Evolutionary conservation across 2,797 vertebrate genomes (phyloP).

Genomic region (Aplochiton taeniatus): DNA sequence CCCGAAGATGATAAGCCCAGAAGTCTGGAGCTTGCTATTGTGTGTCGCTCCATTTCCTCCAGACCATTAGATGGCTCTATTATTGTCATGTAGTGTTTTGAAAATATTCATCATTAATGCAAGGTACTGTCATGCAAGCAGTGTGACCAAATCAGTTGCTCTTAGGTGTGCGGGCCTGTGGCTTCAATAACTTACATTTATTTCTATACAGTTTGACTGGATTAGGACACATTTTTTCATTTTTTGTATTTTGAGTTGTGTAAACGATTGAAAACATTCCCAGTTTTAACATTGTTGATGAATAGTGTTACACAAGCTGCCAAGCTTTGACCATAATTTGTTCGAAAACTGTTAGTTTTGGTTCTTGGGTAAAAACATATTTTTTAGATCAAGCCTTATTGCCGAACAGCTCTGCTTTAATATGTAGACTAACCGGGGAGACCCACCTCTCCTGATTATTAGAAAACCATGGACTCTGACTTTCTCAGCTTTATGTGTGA

Average conservation of each 20-base stretch:
- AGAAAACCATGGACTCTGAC: constrained; percentile 10
- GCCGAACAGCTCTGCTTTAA: constrained; percentile 10
- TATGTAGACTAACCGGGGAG: background rate
- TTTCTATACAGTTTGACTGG: background rate
- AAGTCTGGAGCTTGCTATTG: background rate
- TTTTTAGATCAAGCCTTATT: constrained; percentile 46
- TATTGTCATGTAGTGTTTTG: constrained; percentile 11
- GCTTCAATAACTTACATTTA: background rate
- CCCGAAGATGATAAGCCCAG: background rate
- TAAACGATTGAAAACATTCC: constrained; percentile 62
- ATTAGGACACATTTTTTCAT: constrained; percentile 22
- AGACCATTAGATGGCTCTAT: constrained; percentile 47
- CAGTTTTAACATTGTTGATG: constrained; percentile 33
- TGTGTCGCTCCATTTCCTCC: constrained; percentile 1
- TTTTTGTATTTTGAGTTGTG: constrained; percentile 30
- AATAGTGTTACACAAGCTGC: constrained; percentile 29
- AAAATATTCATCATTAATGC: background rate
- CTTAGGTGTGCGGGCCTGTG: too few relatives aligned
- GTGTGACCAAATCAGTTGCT: background rate
- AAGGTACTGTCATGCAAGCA: background rate
- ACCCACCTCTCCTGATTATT: background rate
- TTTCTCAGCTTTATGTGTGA: background rate
- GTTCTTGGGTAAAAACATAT: constrained; percentile 16
- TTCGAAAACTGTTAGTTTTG: constrained; percentile 12
- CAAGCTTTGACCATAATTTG: background rate